phyloP scores from a whole-genome alignment of 2,888 invertebrate genomes.

The Pachycephus smyrnensis region DNA sequence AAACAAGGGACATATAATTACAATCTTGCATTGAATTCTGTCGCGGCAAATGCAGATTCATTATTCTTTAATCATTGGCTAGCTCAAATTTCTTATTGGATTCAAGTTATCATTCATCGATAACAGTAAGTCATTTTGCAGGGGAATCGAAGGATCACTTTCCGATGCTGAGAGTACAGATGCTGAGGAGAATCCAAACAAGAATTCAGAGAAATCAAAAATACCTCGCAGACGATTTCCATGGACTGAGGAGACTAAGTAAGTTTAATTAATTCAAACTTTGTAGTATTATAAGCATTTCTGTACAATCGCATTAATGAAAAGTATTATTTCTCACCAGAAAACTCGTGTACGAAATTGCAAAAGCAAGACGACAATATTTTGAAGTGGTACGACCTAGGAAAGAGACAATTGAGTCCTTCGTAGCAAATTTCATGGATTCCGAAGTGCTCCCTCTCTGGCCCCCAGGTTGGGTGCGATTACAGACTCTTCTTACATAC shows the following conservation, averaged over 20 bases:
- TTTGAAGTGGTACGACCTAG: conserved; percentile 68
- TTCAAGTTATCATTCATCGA: background rate
- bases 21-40: conserved; percentile 30
- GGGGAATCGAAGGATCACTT: conserved; percentile 57
- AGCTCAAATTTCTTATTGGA: background rate
- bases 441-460: conserved; percentile 74
- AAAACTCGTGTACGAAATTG: conserved; percentile 54
- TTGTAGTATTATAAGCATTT: background rate
- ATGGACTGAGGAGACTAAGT: conserved; percentile 78
- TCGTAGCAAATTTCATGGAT: conserved; percentile 71
- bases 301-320: background rate
- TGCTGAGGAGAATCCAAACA: conserved; percentile 62
- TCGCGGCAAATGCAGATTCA: conserved; percentile 34
- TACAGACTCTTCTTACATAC: conserved; percentile 70
- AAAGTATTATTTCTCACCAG: conserved; percentile 34
- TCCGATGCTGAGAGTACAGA: conserved; percentile 51
- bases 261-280: conserved; percentile 36
- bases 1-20: conserved; percentile 4
- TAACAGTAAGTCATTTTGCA: conserved; percentile 37
- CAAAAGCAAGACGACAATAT: conserved; percentile 55
- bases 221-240: conserved; percentile 80
- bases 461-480: conserved; percentile 77
- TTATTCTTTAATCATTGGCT: conserved; percentile 7
- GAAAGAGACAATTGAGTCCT: conserved; percentile 68
- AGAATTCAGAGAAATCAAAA: conserved; percentile 68